These are phyloP conservation scores for Gymnogyps californianus DNA, from an alignment of 2,113 vertebrate species.

Conservation along the genomic window DNA sequence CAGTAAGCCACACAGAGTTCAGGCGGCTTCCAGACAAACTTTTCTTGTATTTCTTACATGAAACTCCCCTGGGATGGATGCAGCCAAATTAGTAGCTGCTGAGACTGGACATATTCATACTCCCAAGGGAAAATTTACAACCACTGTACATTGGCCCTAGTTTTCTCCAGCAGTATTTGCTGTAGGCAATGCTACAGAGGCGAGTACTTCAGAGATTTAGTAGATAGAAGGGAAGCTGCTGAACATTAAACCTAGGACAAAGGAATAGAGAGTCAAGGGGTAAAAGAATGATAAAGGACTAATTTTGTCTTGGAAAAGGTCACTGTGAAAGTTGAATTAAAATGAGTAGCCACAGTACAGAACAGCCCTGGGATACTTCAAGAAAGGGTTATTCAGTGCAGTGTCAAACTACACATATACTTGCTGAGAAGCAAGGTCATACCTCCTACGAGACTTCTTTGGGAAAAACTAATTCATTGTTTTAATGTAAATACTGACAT, in stretches of 20 bases:
- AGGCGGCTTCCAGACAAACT: background rate
- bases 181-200: background rate
- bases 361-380: background rate
- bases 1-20: background rate
- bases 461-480: background rate
- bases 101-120: background rate
- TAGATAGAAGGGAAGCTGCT: background rate
- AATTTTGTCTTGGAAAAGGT: slow-evolving; percentile 47
- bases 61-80: background rate
- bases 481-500: background rate
- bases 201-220: slow-evolving; percentile 45
- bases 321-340: slow-evolving; percentile 18
- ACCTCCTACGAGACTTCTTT: background rate
- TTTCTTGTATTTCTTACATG: background rate
- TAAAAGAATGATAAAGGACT: slow-evolving; percentile 8
- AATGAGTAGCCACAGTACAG: background rate
- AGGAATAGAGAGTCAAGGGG: slow-evolving; percentile 15
- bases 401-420: background rate
- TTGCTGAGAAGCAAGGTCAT: background rate
- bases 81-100: background rate
- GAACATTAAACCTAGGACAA: slow-evolving; percentile 48
- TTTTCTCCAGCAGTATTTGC: background rate
- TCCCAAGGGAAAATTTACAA: background rate
- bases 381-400: background rate
- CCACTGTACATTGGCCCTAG: background rate